These are phyloP conservation scores for Leiothrix lutea DNA, from an alignment of 2,113 vertebrate species.

Conservation along the genomic window DNA sequence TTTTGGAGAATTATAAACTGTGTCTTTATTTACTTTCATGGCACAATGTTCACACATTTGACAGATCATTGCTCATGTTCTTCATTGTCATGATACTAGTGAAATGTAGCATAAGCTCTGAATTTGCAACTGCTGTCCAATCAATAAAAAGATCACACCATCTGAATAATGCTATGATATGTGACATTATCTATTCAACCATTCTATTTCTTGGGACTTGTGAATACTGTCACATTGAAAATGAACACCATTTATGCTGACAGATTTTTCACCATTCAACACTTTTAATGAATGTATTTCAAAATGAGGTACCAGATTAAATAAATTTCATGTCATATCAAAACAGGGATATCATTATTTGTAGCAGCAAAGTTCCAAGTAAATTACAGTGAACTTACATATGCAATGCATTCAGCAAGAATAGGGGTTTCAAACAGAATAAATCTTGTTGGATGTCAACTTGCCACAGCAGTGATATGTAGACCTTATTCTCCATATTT, in stretches of 20 bases:
- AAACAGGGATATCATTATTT: slow-evolving; percentile 61
- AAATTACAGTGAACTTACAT: slow-evolving; percentile 59
- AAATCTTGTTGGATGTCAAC: slow-evolving; percentile 52
- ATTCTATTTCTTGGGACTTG: slow-evolving; percentile 41
- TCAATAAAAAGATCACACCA: slow-evolving; percentile 41
- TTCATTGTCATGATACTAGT: slow-evolving; percentile 70
- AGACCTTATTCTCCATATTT: slow-evolving; percentile 52
- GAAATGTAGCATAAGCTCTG: slow-evolving; percentile 71
- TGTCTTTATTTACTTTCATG: slow-evolving; percentile 71
- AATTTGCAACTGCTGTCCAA: slow-evolving; percentile 44
- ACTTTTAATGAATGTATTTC: slow-evolving; percentile 66
- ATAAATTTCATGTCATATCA: slow-evolving; percentile 61
- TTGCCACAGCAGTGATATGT: slow-evolving; percentile 17
- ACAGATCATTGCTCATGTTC: slow-evolving; percentile 67
- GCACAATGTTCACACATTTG: slow-evolving; percentile 59
- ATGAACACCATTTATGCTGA: slow-evolving; percentile 54
- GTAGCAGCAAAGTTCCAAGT: slow-evolving; percentile 34
- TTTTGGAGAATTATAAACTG: slow-evolving; percentile 64
- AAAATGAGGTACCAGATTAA: slow-evolving; percentile 62
- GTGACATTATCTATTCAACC: slow-evolving; percentile 50
- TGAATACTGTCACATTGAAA: slow-evolving; percentile 58
- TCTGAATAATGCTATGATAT: slow-evolving; percentile 26
- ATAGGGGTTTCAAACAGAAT: slow-evolving; percentile 47
- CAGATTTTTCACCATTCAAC: slow-evolving; percentile 33
- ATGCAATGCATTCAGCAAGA: slow-evolving; percentile 47